A percentile compares a stretch with the other conserved stretches of the same genome.
These are phyloP conservation scores for Enteromius mattozi DNA, from an alignment of 2,797 vertebrate genomes.

Conservation along the genomic window DNA sequence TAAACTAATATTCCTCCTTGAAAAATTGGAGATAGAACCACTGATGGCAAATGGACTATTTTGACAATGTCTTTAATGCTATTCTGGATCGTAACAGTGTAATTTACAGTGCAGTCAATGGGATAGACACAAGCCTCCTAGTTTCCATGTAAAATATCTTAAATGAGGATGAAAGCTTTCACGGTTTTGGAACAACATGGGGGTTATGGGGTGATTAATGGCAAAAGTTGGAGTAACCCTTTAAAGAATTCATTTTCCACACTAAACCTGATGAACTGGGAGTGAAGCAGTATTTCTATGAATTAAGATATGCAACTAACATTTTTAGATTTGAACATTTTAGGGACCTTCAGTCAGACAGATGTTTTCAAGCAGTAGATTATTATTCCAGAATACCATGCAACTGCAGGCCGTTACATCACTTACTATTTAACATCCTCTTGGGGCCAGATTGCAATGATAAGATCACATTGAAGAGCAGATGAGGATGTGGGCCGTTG, in stretches of 20 bases:
- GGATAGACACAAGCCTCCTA: too few species aligned
- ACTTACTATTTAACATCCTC: slow-evolving; percentile 8
- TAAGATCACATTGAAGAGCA: slow-evolving; percentile 6
- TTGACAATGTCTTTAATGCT: too few species aligned
- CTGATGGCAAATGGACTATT: too few species aligned
- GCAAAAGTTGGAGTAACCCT: too few species aligned
- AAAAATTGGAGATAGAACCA: not conserved
- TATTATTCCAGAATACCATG: slow-evolving; percentile 7
- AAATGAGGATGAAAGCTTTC: too few species aligned
- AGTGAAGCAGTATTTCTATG: not conserved
- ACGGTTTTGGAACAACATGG: too few species aligned
- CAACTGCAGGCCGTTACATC: not conserved
- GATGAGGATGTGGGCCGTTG: not conserved
- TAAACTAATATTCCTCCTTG: not conserved
- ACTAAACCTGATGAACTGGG: not conserved
- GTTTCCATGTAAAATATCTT: too few species aligned
- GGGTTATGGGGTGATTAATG: too few species aligned
- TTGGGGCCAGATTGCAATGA: slow-evolving; percentile 1
- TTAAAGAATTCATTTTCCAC: too few species aligned
- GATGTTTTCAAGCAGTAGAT: slow-evolving; percentile 9
- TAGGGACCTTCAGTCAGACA: not conserved
- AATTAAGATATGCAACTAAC: not conserved
- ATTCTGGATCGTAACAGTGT: too few species aligned
- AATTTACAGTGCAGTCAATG: too few species aligned
- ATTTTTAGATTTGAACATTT: not conserved